These are phyloP conservation scores for Hydractinia symbiolongicarpus DNA, from an alignment of 30 jellyfish, hydroid and myxozoan genomes.

Conservation along the genomic window DNA sequence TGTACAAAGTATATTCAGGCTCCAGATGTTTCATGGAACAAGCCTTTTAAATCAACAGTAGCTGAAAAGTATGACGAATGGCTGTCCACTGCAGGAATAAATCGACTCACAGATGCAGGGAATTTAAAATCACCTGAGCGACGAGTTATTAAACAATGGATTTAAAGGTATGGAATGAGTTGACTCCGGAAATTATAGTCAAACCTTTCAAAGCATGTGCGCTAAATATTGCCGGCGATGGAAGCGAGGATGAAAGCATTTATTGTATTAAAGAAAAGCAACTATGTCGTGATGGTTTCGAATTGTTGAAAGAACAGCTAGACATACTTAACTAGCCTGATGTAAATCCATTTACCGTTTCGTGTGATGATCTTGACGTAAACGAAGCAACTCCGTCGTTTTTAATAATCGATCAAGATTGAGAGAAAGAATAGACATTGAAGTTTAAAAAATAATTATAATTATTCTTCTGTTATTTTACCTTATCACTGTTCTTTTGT, in stretches of 20 bases:
- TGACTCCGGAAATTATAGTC: neutral
- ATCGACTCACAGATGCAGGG: neutral
- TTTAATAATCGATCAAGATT: no score
- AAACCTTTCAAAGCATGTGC: neutral
- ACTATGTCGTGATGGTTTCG: no score
- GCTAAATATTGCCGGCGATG: neutral
- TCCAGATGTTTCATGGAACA: no score
- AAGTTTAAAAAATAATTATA: no score
- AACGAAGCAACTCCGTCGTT: neutral
- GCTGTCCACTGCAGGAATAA: neutral
- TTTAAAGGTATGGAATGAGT: constrained; percentile 5
- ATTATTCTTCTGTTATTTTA: no score
- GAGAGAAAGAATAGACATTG: no score
- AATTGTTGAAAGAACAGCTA: constrained; percentile 4
- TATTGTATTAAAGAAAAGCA: no score
- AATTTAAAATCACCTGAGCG: constrained; percentile 1
- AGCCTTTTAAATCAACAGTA: no score
- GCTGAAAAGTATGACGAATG: no score
- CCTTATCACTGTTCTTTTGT: no score
- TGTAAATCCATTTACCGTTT: constrained; percentile 9
- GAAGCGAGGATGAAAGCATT: no score
- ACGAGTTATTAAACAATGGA: neutral
- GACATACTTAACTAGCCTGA: constrained; percentile 4
- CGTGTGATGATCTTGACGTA: neutral
- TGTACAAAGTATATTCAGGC: no score